Conservation (phyloP, 2,797 vertebrate genomes). For the Leptoclinus maculatus region DNA sequence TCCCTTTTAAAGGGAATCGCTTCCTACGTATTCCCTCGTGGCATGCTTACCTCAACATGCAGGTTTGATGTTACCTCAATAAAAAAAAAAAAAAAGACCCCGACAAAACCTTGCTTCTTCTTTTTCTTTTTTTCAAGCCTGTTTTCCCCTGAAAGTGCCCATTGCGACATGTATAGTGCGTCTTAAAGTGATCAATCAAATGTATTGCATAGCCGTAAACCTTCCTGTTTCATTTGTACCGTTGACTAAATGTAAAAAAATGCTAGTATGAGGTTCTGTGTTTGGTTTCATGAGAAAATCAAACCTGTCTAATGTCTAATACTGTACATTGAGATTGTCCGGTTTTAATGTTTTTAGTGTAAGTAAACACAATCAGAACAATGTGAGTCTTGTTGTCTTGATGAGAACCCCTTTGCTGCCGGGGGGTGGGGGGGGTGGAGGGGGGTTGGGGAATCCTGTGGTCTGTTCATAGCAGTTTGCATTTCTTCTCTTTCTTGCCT, state of each 20-base stretch:
- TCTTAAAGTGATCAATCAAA: constrained; percentile 78
- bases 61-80: constrained; percentile 90
- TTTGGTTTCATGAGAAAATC: constrained; percentile 80
- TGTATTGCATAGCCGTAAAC: constrained; percentile 78
- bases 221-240: constrained; percentile 79
- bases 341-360: constrained; percentile 80
- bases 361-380: constrained; percentile 82
- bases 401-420: constrained; percentile 88
- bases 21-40: constrained; percentile 92
- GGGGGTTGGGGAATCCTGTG: constrained; percentile 82
- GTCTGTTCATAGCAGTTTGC: constrained; percentile 95
- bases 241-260: constrained; percentile 71
- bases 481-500: constrained; percentile 91
- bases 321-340: constrained; percentile 77
- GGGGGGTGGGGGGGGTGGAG: constrained; percentile 49
- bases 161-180: constrained; percentile 77
- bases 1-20: constrained; percentile 92
- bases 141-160: constrained; percentile 77
- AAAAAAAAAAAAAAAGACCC: constrained; percentile 74
- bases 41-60: constrained; percentile 92
- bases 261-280: constrained; percentile 72
- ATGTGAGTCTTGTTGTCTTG: constrained; percentile 81
- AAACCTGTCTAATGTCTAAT: constrained; percentile 74
- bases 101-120: constrained; percentile 63
- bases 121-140: constrained; percentile 52